These are phyloP conservation scores for Eurosta solidaginis DNA, from an alignment of 1,140 invertebrate species.

Conservation along the genomic window DNA sequence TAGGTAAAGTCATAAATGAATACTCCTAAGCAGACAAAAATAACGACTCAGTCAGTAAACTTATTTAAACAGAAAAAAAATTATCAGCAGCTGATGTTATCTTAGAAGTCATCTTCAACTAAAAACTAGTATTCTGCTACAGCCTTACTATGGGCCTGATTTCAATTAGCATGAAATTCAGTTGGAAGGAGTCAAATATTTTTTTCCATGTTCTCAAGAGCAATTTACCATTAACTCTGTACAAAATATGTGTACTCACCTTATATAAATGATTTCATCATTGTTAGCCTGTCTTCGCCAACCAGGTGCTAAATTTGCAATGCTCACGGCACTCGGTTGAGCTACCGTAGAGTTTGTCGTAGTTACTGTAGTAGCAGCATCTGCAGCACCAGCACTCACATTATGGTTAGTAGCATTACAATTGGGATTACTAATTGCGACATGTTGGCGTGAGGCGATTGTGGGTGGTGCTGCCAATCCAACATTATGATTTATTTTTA, in stretches of 20 bases:
- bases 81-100: too few species aligned
- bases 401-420: slow-evolving; percentile 30
- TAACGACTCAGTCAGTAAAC: not conserved
- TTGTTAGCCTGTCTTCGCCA: slow-evolving; percentile 55
- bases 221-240: not conserved
- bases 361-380: not conserved
- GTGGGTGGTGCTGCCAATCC: slow-evolving; percentile 6
- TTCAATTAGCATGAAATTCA: too few species aligned
- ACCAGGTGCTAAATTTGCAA: slow-evolving; percentile 57
- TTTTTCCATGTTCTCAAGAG: too few species aligned
- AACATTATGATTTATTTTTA: not conserved
- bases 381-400: slow-evolving; percentile 28
- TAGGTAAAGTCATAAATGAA: too few species aligned
- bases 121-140: too few species aligned
- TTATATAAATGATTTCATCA: slow-evolving; percentile 59
- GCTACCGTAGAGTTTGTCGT: slow-evolving; percentile 14
- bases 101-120: too few species aligned
- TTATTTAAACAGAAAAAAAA: not conserved
- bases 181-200: too few species aligned
- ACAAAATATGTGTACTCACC: slow-evolving; percentile 44
- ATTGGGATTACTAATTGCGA: not conserved
- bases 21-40: not conserved
- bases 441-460: slow-evolving; percentile 5
- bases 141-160: too few species aligned
- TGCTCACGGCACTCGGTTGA: slow-evolving; percentile 30